phyloP scores from a whole-genome alignment of 2,113 vertebrate species.

The Ailuropoda melanoleuca region DNA sequence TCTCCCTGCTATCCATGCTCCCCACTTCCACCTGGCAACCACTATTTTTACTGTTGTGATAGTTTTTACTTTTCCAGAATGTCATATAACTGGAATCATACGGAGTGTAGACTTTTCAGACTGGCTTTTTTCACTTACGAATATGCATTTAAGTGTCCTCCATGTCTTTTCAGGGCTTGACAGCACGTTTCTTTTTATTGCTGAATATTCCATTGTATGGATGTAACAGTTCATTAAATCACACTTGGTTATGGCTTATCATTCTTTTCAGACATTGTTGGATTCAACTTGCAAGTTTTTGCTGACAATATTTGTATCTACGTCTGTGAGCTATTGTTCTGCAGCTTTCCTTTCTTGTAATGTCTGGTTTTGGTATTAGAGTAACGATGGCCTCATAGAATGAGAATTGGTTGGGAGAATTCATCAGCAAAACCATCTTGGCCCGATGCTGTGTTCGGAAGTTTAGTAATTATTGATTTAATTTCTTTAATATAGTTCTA shows the following conservation, averaged over 20 bases:
- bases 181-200: background rate
- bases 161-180: background rate
- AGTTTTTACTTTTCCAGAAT: conserved; percentile 7
- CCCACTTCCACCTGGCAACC: background rate
- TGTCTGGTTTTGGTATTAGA: background rate
- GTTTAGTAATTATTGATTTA: background rate
- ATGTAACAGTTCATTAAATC: background rate
- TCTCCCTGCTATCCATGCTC: background rate
- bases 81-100: background rate
- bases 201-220: background rate
- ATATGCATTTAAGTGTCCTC: background rate
- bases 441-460: background rate
- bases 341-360: background rate
- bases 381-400: background rate
- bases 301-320: background rate
- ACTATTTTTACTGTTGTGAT: background rate
- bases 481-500: background rate
- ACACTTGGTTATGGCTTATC: background rate
- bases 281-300: conserved; percentile 1
- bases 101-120: background rate
- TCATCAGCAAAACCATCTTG: background rate
- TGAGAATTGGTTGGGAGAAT: background rate
- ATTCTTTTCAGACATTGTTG: background rate
- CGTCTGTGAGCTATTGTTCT: background rate
- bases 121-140: background rate